These are phyloP conservation scores for Pentamera pediparva DNA, from an alignment of 53 echinoderm and acorn worm genomes.

Conservation along the genomic window DNA sequence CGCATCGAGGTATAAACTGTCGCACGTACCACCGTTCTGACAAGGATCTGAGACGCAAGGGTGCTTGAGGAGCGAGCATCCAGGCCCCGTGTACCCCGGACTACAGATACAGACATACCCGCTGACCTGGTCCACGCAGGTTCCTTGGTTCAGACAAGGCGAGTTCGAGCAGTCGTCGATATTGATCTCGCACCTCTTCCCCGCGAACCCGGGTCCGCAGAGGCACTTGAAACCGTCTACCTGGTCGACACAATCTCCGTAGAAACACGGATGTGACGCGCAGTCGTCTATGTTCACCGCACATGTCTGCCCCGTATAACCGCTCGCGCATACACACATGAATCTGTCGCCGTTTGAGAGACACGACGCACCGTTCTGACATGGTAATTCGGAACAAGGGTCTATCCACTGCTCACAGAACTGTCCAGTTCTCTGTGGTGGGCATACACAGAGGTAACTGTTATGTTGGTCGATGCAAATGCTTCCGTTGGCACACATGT, in stretches of 20 bases:
- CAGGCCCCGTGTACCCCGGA: slow-evolving; percentile 65
- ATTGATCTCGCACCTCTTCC: slow-evolving; percentile 65
- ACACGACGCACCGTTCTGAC: slow-evolving; percentile 59
- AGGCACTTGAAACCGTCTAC: slow-evolving; percentile 56
- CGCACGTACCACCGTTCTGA: slow-evolving; percentile 60
- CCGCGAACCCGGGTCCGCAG: slow-evolving; percentile 69
- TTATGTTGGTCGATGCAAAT: slow-evolving; percentile 59
- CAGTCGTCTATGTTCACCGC: slow-evolving; percentile 77
- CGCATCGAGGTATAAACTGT: slow-evolving; percentile 46
- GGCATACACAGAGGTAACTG: slow-evolving; percentile 66
- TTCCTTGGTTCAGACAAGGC: slow-evolving; percentile 72
- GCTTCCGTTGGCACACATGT: slow-evolving; percentile 51
- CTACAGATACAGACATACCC: slow-evolving; percentile 85
- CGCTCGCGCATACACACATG: slow-evolving; percentile 57
- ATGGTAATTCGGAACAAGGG: slow-evolving; percentile 56
- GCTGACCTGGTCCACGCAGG: slow-evolving; percentile 85
- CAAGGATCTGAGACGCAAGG: slow-evolving; percentile 70
- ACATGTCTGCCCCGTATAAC: slow-evolving; percentile 71
- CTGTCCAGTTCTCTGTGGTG: slow-evolving; percentile 50
- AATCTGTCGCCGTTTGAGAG: slow-evolving; percentile 37
- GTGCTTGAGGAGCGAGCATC: slow-evolving; percentile 58
- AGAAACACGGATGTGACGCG: slow-evolving; percentile 65
- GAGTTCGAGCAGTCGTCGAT: slow-evolving; percentile 64
- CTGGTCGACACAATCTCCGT: slow-evolving; percentile 82
- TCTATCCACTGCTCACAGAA: slow-evolving; percentile 70